phyloP scores from a whole-genome alignment of 2,888 invertebrate genomes.

The Bursaphelenchus okinawaensis region DNA sequence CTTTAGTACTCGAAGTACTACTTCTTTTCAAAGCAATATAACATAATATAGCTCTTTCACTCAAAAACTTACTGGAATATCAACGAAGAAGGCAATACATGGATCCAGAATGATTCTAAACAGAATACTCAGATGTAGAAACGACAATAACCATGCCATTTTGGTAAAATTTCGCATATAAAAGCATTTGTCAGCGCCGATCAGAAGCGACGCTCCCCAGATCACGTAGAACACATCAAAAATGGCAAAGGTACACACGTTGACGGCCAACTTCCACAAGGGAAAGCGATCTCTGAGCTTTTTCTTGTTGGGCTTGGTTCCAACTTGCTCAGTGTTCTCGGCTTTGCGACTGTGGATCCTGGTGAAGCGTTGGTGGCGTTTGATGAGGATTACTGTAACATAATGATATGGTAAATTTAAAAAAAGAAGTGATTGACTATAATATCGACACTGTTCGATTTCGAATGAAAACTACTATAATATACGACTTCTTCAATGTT shows the following conservation, averaged over 20 bases:
- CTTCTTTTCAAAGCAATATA: conserved; percentile 10
- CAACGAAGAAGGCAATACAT: conserved; percentile 46
- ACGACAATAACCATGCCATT: conserved; percentile 22
- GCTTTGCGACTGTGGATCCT: conserved; percentile 11
- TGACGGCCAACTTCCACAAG: conserved; percentile 50
- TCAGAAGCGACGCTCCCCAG: conserved; percentile 37
- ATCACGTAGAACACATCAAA: conserved; percentile 48
- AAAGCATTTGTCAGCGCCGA: conserved; percentile 30
- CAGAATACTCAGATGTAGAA: conserved; percentile 31
- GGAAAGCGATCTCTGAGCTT: conserved; percentile 40
- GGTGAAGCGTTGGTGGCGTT: conserved; percentile 12
- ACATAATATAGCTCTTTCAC: neutral
- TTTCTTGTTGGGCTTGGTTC: neutral
- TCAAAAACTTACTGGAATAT: conserved; percentile 37
- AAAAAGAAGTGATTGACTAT: too few relatives aligned
- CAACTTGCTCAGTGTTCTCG: conserved; percentile 1
- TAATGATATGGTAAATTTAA: too few relatives aligned
- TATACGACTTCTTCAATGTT: too few relatives aligned
- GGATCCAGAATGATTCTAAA: conserved; percentile 48
- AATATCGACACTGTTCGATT: too few relatives aligned
- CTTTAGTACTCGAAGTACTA: neutral
- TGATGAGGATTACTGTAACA: conserved; percentile 25
- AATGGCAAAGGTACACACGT: conserved; percentile 50
- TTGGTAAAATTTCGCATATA: conserved; percentile 42
- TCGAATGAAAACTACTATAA: too few relatives aligned